These are phyloP conservation scores for Oncorhynchus nerka DNA, from an alignment of 2,113 vertebrate genomes.

Conservation along the genomic window DNA sequence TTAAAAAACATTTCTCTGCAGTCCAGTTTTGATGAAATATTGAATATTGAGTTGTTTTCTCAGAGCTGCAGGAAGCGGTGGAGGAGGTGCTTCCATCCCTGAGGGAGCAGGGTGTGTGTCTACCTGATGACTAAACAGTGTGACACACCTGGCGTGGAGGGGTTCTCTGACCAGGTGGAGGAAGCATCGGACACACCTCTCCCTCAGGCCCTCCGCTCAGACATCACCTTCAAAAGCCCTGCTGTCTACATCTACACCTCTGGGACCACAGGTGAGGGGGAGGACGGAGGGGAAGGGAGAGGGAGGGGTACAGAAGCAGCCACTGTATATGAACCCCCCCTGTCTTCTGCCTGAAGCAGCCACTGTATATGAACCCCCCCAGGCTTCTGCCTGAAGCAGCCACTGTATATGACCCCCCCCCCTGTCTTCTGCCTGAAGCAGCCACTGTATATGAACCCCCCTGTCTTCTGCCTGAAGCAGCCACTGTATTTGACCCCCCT, in stretches of 20 bases:
- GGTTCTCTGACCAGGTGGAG: constrained; percentile 75
- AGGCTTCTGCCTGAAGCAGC: too few species aligned
- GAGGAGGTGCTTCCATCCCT: constrained; percentile 79
- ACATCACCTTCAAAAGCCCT: constrained; percentile 73
- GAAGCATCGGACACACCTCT: constrained; percentile 64
- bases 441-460: too few species aligned
- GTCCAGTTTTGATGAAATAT: background rate
- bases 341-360: too few species aligned
- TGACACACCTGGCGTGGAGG: constrained; percentile 67
- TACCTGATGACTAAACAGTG: constrained; percentile 76
- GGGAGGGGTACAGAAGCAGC: too few species aligned
- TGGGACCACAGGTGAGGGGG: constrained; percentile 36
- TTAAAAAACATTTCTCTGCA: too few species aligned
- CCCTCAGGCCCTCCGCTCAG: constrained; percentile 74
- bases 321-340: too few species aligned
- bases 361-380: too few species aligned
- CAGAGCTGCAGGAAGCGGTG: constrained; percentile 77
- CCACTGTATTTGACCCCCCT: background rate
- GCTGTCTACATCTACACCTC: constrained; percentile 88
- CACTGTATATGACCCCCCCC: too few species aligned
- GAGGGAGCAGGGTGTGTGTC: constrained; percentile 71
- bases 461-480: too few species aligned
- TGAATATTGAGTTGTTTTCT: background rate
- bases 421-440: too few species aligned
- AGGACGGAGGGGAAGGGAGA: too few species aligned